These are phyloP conservation scores for Papilio xuthus DNA, from an alignment of 1,140 invertebrate species.

Conservation along the genomic window DNA sequence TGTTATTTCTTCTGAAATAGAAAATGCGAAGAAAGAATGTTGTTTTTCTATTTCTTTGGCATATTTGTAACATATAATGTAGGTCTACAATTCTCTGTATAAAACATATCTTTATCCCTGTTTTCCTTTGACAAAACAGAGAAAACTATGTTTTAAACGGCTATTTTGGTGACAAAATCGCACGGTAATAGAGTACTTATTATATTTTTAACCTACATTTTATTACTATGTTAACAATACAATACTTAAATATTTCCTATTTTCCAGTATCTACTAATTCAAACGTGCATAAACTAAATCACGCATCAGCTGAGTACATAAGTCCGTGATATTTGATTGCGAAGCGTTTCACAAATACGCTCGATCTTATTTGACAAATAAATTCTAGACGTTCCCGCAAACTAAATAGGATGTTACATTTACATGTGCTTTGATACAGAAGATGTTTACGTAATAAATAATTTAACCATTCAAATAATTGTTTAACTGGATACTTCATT, in stretches of 20 bases:
- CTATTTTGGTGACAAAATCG: too few relatives aligned
- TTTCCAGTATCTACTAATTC: neutral
- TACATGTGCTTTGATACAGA: neutral
- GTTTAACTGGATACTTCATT: too few relatives aligned
- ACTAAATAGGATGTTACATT: slow-evolving; percentile 10
- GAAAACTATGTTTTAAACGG: too few relatives aligned
- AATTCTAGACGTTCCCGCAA: neutral
- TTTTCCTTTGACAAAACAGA: too few relatives aligned
- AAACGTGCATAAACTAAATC: slow-evolving; percentile 1
- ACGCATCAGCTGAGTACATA: neutral
- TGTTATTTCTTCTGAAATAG: slow-evolving; percentile 42
- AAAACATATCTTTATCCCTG: too few relatives aligned
- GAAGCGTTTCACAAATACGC: slow-evolving; percentile 2
- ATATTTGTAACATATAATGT: neutral
- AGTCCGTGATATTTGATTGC: neutral
- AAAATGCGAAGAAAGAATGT: neutral
- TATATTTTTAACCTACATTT: too few relatives aligned
- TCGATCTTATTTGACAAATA: slow-evolving; percentile 14
- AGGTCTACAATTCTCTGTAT: too few relatives aligned
- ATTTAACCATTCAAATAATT: neutral
- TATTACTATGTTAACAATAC: neutral
- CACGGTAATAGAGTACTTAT: too few relatives aligned
- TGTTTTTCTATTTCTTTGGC: neutral
- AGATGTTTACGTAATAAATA: neutral
- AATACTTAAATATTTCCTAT: neutral